These are phyloP conservation scores for Ceyx melanurus DNA, from an alignment of 2,113 vertebrate genomes.

Conservation along the genomic window DNA sequence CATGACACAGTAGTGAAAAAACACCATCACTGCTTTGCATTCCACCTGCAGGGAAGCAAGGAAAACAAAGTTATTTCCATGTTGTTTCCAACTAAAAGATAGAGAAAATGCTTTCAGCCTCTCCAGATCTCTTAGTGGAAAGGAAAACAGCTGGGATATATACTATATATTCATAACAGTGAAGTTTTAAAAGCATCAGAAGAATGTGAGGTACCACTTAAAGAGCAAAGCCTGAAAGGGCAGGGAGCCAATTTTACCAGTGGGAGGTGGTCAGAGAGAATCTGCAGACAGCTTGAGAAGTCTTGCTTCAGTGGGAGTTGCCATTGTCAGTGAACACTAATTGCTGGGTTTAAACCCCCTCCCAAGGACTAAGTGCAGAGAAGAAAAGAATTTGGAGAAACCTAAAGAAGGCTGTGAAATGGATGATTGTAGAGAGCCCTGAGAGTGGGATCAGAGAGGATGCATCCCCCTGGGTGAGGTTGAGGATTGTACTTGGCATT, in stretches of 20 bases:
- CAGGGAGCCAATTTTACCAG: constrained; percentile 11
- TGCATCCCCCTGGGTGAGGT: not conserved
- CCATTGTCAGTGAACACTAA: not conserved
- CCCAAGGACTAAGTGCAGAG: not conserved
- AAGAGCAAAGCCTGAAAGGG: not conserved
- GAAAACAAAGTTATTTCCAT: not conserved
- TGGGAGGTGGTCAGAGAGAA: not conserved
- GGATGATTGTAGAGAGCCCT: not conserved
- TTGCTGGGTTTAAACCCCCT: not conserved
- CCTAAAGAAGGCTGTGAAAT: not conserved
- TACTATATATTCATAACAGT: not conserved
- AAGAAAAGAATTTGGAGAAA: constrained; percentile 1
- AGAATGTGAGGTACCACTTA: not conserved
- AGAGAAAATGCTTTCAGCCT: not conserved
- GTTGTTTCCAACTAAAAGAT: accelerated
- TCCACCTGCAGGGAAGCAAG: constrained; percentile 79
- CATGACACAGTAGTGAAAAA: constrained; percentile 99
- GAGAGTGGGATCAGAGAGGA: not conserved
- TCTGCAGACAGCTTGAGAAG: not conserved
- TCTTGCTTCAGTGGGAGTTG: not conserved
- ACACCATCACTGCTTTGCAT: constrained; percentile 97
- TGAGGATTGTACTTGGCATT: not conserved
- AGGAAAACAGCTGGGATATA: not conserved
- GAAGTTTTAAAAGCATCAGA: not conserved
- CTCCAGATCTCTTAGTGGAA: not conserved